A percentile compares a stretch with the other conserved stretches of the same genome.
Evolutionary conservation across 2,113 vertebrate species (phyloP).

Genomic region (Hemiprocne comata): DNA sequence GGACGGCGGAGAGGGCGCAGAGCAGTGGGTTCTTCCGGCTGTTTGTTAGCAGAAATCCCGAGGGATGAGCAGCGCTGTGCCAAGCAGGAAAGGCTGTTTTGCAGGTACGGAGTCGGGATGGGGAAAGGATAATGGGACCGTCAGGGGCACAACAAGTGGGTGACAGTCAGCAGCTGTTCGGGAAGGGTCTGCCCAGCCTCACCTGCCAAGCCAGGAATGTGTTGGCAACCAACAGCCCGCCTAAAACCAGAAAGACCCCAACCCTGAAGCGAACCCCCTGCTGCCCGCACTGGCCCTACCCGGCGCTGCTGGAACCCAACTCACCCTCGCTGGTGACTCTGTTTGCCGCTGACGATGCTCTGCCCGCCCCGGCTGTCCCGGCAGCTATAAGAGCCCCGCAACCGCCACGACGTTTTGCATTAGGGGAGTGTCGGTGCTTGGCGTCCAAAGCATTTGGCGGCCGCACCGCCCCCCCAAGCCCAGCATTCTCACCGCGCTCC

Average conservation of each 20-base stretch:
- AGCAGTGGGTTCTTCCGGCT: accelerated
- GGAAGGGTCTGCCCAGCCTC: neutral
- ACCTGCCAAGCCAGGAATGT: neutral
- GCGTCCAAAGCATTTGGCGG: conserved; percentile 85
- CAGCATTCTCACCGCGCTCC: conserved; percentile 81
- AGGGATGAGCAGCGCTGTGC: neutral
- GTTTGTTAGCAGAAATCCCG: neutral
- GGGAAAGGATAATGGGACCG: accelerated
- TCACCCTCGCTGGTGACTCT: conserved; percentile 83
- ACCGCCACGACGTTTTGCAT: neutral
- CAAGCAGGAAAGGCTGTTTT: neutral
- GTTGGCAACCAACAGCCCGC: neutral
- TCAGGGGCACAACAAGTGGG: neutral
- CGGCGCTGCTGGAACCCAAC: conserved; percentile 54
- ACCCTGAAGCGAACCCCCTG: neutral
- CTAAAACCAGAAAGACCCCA: neutral
- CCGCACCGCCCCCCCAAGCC: conserved; percentile 65
- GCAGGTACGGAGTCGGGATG: neutral
- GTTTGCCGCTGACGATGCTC: conserved; percentile 72
- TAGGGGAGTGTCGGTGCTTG: conserved; percentile 86
- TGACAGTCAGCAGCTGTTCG: neutral
- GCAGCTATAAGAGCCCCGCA: conserved; percentile 1
- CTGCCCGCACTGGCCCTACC: too few species aligned
- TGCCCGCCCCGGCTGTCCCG: neutral
- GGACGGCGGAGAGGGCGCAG: accelerated